Evolutionary conservation across 2,797 vertebrate species (phyloP), one percentile per base, ranked within the genome.

Genomic region (Acanthiza pusilla): DNA sequence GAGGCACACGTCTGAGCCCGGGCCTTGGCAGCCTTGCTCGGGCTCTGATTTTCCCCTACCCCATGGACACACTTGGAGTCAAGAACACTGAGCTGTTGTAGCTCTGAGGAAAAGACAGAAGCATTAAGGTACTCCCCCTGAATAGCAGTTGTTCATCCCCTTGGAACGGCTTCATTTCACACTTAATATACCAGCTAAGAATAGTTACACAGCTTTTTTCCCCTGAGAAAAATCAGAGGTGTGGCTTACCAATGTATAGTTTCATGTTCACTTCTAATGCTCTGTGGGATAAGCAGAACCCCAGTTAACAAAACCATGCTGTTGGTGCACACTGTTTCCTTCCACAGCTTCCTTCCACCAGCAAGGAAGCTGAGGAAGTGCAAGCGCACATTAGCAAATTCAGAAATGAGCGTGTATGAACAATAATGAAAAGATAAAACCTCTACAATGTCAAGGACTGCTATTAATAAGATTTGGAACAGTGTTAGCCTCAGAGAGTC

Each of bases 1-100:
- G 80, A 95, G 91, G 91, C 91, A 93, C 79, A 91, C 78, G 85
- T 94, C 93, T 70, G 36, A 88, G 76, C 53, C 79, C n/a, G 70
- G 26, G 30, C 34, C 76, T 70, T 25, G 54, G 57, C 72, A 93
- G 85, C 55, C 85, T 57, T 60, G 42, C 40, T 48, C 8, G 0
- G 0, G 62, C 78, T 91, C 78, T 7, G 57, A 73, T 61, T 76
- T 85, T 93, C 84, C 76, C 70, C 90, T 51, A 51, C 34, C 42
- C 42, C 29, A 65, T 65, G 27, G 48, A 87, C 45, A 71, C 79
- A 14, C 70, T 85, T 42, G 3, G 66, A 89, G 66, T 83, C 54
- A 81, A 83, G 83, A 89, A 80, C 74, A 89, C 76, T 51, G 65
- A 93, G 75, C 63, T 76, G 58, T 9, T 91, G 67, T 51, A 74